Percentiles rank a stretch among this genome's conserved stretches.
Evolutionary conservation across 2,113 vertebrate genomes (phyloP).

Genomic region (Tetrax tetrax): DNA sequence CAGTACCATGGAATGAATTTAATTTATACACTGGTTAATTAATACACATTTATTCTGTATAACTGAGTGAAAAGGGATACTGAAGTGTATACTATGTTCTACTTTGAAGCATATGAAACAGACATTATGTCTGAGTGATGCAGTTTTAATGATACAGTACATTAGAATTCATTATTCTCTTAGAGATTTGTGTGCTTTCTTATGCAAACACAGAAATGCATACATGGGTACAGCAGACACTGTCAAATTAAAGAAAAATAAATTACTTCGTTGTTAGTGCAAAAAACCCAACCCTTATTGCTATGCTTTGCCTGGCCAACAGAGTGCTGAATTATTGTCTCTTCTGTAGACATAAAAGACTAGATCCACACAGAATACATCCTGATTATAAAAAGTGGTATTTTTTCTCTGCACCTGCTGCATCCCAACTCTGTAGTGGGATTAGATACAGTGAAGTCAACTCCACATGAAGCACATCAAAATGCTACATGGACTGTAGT

Average conservation of each 20-base stretch:
- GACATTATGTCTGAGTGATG: not conserved
- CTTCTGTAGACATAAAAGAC: not conserved
- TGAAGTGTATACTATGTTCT: not conserved
- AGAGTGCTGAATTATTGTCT: not conserved
- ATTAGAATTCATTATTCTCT: conserved; percentile 38
- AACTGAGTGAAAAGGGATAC: not conserved
- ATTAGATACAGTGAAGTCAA: not conserved
- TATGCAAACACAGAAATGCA: not conserved
- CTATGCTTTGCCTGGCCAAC: not conserved
- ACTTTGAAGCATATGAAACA: conserved; percentile 6
- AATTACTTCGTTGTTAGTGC: not conserved
- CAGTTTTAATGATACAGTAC: conserved; percentile 1
- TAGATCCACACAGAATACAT: not conserved
- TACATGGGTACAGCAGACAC: not conserved
- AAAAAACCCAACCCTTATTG: not conserved
- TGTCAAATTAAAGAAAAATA: not conserved
- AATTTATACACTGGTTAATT: not conserved
- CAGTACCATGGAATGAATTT: not conserved
- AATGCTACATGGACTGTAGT: not conserved
- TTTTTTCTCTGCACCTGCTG: not conserved
- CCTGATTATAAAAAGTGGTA: not conserved
- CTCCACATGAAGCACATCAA: not conserved
- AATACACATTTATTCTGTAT: not conserved
- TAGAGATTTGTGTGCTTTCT: not conserved
- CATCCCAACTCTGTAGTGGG: not conserved